Evolutionary conservation across 2,113 vertebrate species (phyloP).

Genomic region (Labrus mixtus): DNA sequence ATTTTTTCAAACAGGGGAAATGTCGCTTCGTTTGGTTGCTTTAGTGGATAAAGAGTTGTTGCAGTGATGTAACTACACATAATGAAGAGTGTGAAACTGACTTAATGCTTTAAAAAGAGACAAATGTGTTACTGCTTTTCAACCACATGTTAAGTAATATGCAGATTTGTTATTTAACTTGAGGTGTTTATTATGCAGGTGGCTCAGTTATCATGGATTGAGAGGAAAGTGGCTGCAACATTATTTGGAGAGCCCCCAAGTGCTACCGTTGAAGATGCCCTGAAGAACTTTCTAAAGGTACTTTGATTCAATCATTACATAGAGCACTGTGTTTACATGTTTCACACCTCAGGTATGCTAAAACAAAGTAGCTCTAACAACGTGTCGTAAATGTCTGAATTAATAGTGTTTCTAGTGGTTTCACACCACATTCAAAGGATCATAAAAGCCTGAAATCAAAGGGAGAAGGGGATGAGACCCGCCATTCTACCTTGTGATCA

Average conservation of each 20-base stretch:
- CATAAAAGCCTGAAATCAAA: background rate
- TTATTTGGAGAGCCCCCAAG: constrained; percentile 93
- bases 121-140: background rate
- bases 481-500: background rate
- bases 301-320: background rate
- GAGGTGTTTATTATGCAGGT: constrained; percentile 79
- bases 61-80: too few relatives aligned
- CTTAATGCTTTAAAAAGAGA: too few relatives aligned
- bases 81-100: too few relatives aligned
- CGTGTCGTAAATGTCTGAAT: background rate
- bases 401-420: background rate
- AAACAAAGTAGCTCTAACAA: background rate
- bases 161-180: background rate
- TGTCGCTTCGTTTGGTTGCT: too few relatives aligned
- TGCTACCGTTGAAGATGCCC: constrained; percentile 90
- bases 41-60: too few relatives aligned
- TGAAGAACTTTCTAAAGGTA: constrained; percentile 94
- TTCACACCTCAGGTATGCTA: background rate
- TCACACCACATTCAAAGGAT: background rate
- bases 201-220: constrained; percentile 94
- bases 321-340: background rate
- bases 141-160: background rate
- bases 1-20: too few relatives aligned
- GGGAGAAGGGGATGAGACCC: background rate
- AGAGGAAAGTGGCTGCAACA: constrained; percentile 93